Base-by-base conservation (phyloP, 1,140 invertebrate genomes). In the Ooceraea biroi region DNA sequence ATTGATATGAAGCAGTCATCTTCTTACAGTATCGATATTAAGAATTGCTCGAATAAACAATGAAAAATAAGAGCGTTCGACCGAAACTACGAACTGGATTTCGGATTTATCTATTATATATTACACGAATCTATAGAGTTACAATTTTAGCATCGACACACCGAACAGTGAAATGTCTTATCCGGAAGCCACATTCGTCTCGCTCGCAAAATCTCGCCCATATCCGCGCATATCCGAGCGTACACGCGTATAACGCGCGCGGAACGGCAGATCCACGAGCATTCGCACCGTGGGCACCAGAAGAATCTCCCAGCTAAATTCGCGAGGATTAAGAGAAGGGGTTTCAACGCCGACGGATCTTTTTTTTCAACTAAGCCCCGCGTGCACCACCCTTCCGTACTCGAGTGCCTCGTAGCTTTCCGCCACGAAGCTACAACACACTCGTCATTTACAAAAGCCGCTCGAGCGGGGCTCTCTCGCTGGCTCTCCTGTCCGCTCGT, bases 381-480 rank as follows among this genome's bases (percentile, higher is more conserved):
- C 27, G 65, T 55, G 73, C 69, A 68, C 72, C 80, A 78, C 84
- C 82, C 82, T 77, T 46, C 74, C 58, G 73, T 55, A 73, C 86
- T 78, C 60, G 85, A 80, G 72, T 57, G 19, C 65, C 73, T 44
- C 85, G 85, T 80, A 80, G 76, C 85, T 89, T 89, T 89, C 85
- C 85, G 85, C 85, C 88, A 78, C 73, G 85, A 36, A 89, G 85
- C 88, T 87, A 89, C 88, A 87, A 90, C 88, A 90, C 88, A 89
- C 85, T 86, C 82, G 71, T 88, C 87, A 88, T 86, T 89, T 89
- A 89, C 76, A 89, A 89, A 89, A 89, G 88, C 88, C 72, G 76
- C 76, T 76, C 44, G 58, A 55, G 73, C 44, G 44, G 57, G 36
- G 58, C 60, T 78, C 50, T 80, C 65, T 80, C 76, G 57, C 27